phyloP scores from a whole-genome alignment of 1,140 invertebrate species.

The Nomia melanderi region DNA sequence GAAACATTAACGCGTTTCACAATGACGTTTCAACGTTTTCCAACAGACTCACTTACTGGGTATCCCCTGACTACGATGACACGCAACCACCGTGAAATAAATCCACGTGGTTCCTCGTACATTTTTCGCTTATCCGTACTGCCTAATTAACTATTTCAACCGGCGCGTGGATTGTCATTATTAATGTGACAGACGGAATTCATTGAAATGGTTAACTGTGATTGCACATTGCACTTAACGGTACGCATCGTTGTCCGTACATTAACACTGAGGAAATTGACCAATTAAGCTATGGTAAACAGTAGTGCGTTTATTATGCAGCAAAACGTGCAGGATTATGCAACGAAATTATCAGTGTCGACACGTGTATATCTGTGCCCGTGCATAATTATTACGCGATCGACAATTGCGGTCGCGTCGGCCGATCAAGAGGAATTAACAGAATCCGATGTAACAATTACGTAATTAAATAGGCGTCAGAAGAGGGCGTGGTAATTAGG shows the following conservation, averaged over 20 bases:
- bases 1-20: not conserved
- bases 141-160: not conserved
- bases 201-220: not conserved
- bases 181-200: not conserved
- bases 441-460: constrained; percentile 20
- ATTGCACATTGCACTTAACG: not conserved
- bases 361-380: too few relatives aligned
- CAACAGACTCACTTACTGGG: constrained; percentile 63
- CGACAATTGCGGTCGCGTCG: constrained; percentile 5
- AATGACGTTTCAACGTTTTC: not conserved
- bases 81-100: constrained; percentile 72
- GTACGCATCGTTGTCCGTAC: not conserved
- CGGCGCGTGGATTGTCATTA: not conserved
- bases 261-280: not conserved
- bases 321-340: not conserved
- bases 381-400: not conserved
- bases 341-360: not conserved
- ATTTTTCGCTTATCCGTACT: constrained; percentile 56
- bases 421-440: constrained; percentile 13
- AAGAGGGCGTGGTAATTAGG: constrained; percentile 31
- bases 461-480: constrained; percentile 32
- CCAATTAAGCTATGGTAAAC: not conserved
- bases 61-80: constrained; percentile 72
- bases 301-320: too few relatives aligned
- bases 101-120: constrained; percentile 64